Evolutionary conservation across 2,888 invertebrate species (phyloP).

Genomic region (Synergus itoensis): DNA sequence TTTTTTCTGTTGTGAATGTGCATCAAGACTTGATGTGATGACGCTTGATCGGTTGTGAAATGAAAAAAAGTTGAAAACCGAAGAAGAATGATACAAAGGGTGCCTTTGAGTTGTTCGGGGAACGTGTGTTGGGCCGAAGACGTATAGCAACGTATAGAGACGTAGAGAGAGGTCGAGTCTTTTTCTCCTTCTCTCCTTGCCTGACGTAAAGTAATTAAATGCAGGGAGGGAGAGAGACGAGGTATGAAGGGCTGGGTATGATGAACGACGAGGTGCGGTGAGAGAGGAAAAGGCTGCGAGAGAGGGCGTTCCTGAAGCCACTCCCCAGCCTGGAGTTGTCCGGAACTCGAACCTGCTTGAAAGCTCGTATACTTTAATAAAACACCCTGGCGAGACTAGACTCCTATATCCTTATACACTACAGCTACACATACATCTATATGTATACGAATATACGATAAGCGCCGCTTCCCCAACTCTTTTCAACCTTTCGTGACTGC

Average conservation of each 20-base stretch:
- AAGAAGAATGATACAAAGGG: slow-evolving; percentile 11
- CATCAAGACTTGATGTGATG: slow-evolving; percentile 6
- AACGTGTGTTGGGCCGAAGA: slow-evolving; percentile 5
- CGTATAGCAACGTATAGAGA: background rate
- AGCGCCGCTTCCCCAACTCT: slow-evolving; percentile 25
- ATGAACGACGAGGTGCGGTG: slow-evolving; percentile 17
- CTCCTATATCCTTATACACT: background rate
- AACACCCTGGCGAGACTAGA: slow-evolving; percentile 41
- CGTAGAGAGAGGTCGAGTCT: background rate
- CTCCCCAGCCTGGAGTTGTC: slow-evolving; percentile 67
- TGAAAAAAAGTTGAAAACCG: slow-evolving; percentile 2
- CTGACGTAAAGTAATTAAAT: slow-evolving; percentile 71
- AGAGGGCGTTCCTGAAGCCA: slow-evolving; percentile 73
- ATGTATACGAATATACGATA: no score
- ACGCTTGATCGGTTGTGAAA: background rate
- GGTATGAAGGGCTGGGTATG: slow-evolving; percentile 54
- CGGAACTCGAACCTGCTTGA: slow-evolving; percentile 51
- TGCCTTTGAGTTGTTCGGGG: slow-evolving; percentile 2
- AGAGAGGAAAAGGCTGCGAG: slow-evolving; percentile 46
- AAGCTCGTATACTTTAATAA: slow-evolving; percentile 48
- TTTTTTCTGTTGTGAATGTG: background rate
- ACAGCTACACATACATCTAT: background rate
- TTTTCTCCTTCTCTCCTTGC: slow-evolving; percentile 31
- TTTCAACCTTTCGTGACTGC: slow-evolving; percentile 20
- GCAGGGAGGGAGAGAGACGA: slow-evolving; percentile 56